These are phyloP conservation scores for Ataeniobius toweri DNA, from an alignment of 2,797 vertebrate species.

Conservation along the genomic window DNA sequence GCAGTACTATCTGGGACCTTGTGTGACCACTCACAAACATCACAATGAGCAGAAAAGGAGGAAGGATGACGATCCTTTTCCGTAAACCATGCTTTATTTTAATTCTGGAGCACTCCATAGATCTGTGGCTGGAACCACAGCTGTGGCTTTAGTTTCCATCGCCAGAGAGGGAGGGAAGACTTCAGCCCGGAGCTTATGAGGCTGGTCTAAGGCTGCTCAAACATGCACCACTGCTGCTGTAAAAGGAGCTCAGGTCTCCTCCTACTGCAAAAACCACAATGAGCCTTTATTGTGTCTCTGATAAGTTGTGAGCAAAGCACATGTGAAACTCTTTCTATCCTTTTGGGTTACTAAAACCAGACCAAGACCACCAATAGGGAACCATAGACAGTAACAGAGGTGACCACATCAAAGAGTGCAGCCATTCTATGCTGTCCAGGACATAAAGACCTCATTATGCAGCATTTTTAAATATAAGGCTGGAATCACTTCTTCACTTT, in stretches of 20 bases:
- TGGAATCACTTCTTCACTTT: slow-evolving; percentile 41
- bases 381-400: slow-evolving; percentile 24
- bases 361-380: slow-evolving; percentile 14
- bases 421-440: slow-evolving; percentile 38
- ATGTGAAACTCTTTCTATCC: slow-evolving; percentile 57
- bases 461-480: slow-evolving; percentile 43
- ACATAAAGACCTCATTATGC: slow-evolving; percentile 27
- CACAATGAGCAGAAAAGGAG: slow-evolving; percentile 36
- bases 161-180: slow-evolving; percentile 41
- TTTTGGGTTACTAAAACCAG: slow-evolving; percentile 29
- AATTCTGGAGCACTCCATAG: slow-evolving; percentile 49
- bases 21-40: slow-evolving; percentile 42
- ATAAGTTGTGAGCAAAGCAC: slow-evolving; percentile 53
- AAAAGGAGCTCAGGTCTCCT: slow-evolving; percentile 32
- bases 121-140: slow-evolving; percentile 61
- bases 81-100: slow-evolving; percentile 49
- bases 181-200: slow-evolving; percentile 32
- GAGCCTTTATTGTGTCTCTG: slow-evolving; percentile 59
- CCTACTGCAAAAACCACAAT: slow-evolving; percentile 57
- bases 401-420: slow-evolving; percentile 39
- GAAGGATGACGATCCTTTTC: slow-evolving; percentile 64
- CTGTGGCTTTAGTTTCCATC: slow-evolving; percentile 62
- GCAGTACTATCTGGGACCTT: slow-evolving; percentile 16
- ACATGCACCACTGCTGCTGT: slow-evolving; percentile 34
- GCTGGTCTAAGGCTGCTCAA: slow-evolving; percentile 40